Evolutionary conservation across 2,888 invertebrate species (phyloP).

Genomic region (Apeira syringaria): DNA sequence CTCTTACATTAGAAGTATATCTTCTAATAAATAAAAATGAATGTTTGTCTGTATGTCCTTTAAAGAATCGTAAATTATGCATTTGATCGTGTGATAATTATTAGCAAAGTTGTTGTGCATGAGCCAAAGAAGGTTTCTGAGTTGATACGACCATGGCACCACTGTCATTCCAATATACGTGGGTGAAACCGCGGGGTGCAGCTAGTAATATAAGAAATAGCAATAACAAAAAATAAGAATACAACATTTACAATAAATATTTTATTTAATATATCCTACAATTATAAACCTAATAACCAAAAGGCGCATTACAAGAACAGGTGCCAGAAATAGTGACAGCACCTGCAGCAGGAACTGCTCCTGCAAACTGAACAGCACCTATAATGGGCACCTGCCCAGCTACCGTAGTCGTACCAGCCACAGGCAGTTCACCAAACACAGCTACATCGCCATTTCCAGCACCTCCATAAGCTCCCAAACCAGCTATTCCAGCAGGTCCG

Average conservation of each 20-base stretch:
- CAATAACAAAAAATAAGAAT: background rate
- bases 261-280: background rate
- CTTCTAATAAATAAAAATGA: too few species aligned
- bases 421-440: constrained; percentile 33
- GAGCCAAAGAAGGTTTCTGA: too few species aligned
- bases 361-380: constrained; percentile 43
- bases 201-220: too few species aligned
- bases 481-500: background rate
- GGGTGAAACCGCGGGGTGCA: too few species aligned
- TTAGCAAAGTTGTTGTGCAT: too few species aligned
- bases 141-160: too few species aligned
- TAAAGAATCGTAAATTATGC: too few species aligned
- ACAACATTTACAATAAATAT: background rate
- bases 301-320: constrained; percentile 14
- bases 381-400: constrained; percentile 44
- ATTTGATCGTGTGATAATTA: too few species aligned
- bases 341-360: constrained; percentile 42
- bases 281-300: constrained; percentile 14
- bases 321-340: constrained; percentile 34
- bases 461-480: constrained; percentile 17
- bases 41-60: too few species aligned
- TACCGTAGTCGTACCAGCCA: constrained; percentile 38
- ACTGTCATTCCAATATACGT: too few species aligned
- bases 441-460: constrained; percentile 25
- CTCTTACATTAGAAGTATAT: too few species aligned